Evolutionary conservation across 2,113 vertebrate genomes (phyloP).

Genomic region (Epinephelus cyanopodus): DNA sequence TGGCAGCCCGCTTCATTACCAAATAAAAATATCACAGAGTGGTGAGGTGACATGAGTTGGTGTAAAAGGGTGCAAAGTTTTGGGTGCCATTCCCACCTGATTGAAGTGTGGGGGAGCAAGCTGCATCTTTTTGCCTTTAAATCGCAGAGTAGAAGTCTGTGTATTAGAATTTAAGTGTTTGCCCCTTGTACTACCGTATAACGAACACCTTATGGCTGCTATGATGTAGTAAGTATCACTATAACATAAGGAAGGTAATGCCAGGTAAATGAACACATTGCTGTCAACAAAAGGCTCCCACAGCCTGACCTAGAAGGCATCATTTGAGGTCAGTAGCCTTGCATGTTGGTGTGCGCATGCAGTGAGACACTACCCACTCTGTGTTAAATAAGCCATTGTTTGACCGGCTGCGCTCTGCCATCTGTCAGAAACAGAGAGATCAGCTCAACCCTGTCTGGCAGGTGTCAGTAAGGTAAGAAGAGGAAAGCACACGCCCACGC

Average conservation of each 20-base stretch:
- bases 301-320: background rate
- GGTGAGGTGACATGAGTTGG: slow-evolving; percentile 12
- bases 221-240: background rate
- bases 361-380: slow-evolving; percentile 33
- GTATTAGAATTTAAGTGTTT: too few relatives aligned
- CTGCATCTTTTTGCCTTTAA: too few relatives aligned
- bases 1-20: background rate
- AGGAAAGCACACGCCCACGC: background rate
- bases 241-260: slow-evolving; percentile 8
- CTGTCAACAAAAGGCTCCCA: background rate
- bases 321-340: slow-evolving; percentile 3
- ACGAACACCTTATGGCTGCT: slow-evolving; percentile 2
- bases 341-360: slow-evolving; percentile 25
- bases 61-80: slow-evolving; percentile 11
- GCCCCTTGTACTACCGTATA: background rate
- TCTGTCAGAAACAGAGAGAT: slow-evolving; percentile 71
- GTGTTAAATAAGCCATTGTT: slow-evolving; percentile 72
- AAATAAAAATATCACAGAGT: slow-evolving; percentile 20
- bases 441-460: slow-evolving; percentile 57
- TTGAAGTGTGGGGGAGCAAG: too few relatives aligned
- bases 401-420: slow-evolving; percentile 64
- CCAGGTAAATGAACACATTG: slow-evolving; percentile 24
- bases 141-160: too few relatives aligned
- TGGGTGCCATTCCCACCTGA: slow-evolving; percentile 26
- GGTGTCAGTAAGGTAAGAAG: slow-evolving; percentile 63